A percentile compares a stretch with the other conserved stretches of the same genome.
Conservation (phyloP, 2,113 vertebrate species). For the Ginglymostoma cirratum region DNA sequence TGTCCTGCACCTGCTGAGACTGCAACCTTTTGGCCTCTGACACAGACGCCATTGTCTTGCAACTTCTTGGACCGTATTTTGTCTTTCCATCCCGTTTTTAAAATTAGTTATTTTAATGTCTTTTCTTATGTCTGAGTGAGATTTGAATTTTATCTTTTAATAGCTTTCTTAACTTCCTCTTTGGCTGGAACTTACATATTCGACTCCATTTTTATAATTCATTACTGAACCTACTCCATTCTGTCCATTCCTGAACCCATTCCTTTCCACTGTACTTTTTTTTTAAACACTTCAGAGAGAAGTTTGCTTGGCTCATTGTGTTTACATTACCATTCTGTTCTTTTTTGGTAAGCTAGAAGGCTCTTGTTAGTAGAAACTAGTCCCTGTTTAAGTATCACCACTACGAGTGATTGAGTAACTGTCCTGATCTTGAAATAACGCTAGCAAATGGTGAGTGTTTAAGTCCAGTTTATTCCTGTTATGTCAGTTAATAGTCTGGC, state of each 20-base stretch:
- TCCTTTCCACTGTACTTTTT: no score
- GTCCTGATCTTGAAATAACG: neutral
- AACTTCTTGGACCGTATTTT: neutral
- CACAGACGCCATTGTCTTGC: neutral
- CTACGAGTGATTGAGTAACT: neutral
- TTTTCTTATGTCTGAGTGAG: neutral
- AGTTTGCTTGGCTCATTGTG: no score
- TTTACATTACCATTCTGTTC: no score
- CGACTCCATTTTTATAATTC: neutral
- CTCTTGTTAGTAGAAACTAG: no score
- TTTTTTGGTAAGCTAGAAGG: no score
- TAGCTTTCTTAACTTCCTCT: neutral
- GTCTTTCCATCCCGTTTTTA: neutral
- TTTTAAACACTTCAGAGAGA: no score
- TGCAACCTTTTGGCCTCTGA: neutral
- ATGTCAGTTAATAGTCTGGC: neutral
- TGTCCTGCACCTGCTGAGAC: neutral
- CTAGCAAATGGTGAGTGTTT: neutral
- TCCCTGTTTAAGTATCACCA: neutral
- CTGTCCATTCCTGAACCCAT: neutral
- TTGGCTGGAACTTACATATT: neutral
- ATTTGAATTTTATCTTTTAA: neutral
- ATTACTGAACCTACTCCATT: neutral
- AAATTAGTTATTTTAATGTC: neutral
- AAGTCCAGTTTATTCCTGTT: neutral